These are phyloP conservation scores for Typhlomys cinereus DNA, from an alignment of 2,113 vertebrate genomes.

Conservation along the genomic window DNA sequence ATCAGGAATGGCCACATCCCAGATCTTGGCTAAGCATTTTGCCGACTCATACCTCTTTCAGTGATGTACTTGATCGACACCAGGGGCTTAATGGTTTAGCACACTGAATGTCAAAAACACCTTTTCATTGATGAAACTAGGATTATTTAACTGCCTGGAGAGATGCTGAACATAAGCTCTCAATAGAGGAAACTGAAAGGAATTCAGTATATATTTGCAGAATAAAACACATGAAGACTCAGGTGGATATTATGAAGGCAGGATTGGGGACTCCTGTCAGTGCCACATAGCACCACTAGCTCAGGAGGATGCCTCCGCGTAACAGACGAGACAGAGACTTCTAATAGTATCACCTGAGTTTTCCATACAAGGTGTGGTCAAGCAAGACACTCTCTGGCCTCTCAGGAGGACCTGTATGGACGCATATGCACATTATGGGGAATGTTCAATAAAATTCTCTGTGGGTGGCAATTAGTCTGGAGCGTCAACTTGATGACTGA, in stretches of 20 bases:
- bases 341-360: fast-evolving
- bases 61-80: background rate
- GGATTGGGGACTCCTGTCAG: background rate
- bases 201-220: background rate
- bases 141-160: background rate
- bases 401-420: background rate
- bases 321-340: no score
- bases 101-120: background rate
- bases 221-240: background rate
- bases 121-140: background rate
- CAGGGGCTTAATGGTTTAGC: background rate
- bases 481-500: no score
- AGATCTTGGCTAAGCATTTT: background rate
- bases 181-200: background rate
- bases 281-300: background rate
- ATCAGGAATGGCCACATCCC: background rate
- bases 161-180: background rate
- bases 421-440: background rate
- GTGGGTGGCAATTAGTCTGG: no score
- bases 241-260: background rate
- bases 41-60: background rate
- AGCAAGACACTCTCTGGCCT: background rate
- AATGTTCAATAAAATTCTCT: background rate
- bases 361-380: background rate
- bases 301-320: background rate